Percentiles rank a stretch among this genome's conserved stretches.
phyloP scores from a whole-genome alignment of 2,797 vertebrate species.

The Euthynnus affinis region DNA sequence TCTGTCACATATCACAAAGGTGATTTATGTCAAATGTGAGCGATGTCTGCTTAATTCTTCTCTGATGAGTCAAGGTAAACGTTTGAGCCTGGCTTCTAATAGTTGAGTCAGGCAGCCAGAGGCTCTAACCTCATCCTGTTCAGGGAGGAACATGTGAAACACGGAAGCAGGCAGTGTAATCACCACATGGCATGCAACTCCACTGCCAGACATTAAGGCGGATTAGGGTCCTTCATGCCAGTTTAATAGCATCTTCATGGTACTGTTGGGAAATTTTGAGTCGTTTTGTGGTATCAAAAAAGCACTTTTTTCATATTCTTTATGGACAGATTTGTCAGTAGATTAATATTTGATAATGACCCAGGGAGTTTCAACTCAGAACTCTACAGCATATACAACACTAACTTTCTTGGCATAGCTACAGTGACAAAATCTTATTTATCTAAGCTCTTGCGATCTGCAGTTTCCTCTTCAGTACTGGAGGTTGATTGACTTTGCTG shows the following conservation, averaged over 20 bases:
- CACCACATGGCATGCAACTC: conserved; percentile 63
- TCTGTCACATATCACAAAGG: conserved; percentile 13
- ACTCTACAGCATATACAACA: conserved; percentile 41
- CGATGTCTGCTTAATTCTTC: conserved; percentile 36
- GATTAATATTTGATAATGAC: conserved; percentile 77
- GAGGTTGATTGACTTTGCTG: conserved; percentile 72
- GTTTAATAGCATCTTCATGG: conserved; percentile 71
- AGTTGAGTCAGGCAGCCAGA: conserved; percentile 40
- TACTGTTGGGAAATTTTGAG: conserved; percentile 50
- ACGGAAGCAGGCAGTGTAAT: conserved; percentile 58
- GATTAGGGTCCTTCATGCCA: conserved; percentile 62
- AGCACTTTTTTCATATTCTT: conserved; percentile 52
- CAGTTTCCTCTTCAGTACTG: conserved; percentile 53
- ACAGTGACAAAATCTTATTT: conserved; percentile 45
- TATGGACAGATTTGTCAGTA: conserved; percentile 73
- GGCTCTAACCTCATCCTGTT: conserved; percentile 43
- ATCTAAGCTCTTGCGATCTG: conserved; percentile 41
- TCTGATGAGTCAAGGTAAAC: conserved; percentile 41
- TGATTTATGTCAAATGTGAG: conserved; percentile 13
- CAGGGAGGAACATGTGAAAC: conserved; percentile 54
- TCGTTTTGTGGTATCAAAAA: conserved; percentile 56
- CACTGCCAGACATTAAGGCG: conserved; percentile 66
- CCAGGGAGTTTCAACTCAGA: conserved; percentile 65
- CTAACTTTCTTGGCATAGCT: conserved; percentile 53
- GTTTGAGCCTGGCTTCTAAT: conserved; percentile 27